Evolutionary conservation across 2,797 vertebrate species (phyloP), one percentile per base, ranked within the genome.

Genomic region (Etheostoma nigrum): DNA sequence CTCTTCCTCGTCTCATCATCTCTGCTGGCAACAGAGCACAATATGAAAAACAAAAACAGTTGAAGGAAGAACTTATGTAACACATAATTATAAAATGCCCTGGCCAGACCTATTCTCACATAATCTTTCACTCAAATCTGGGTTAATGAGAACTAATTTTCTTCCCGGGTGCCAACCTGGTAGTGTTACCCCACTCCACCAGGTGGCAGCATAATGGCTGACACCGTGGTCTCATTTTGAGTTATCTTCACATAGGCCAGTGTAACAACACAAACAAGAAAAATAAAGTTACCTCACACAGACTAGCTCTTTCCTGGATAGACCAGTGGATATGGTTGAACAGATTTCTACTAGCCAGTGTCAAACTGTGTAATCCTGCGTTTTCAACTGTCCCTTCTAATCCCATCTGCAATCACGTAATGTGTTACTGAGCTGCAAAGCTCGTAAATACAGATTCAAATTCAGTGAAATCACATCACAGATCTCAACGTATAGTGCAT

Each of bases 171-270:
- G 21, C 6, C 21, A 69, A n/a, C 13, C 19, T 62, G 5, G 5
- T 36, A 21, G 27, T 58, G 18, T 36, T 23, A 21, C 18, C 18
- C 33, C 15, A 52, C 23, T 30, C 87, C 91, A 93, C 81, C n/a
- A 90, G 89, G 62, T 74, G 93, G 91, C 82, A 79, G 73, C 72
- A 82, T 49, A 53, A 36, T 0, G 0, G 10, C 73, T 67, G 6
- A 7, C 16, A 70, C 21, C 30, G 9, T 44, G 2, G 8, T 63
- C 33, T 63, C 7, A 19, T 57, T 23, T 61, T 6, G 10, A 57
- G 27, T n/a, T 13, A 0, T 47, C 23, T 25, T 18, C 19, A 7
- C 13, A 42, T 5, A 30, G 13, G 7, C 61, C 12, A 30, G 13
- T 33, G 16, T 18, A 40, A 13, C 12, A 10, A 47, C 18, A 55